Evolutionary conservation across 2,113 vertebrate species (phyloP).

Genomic region (Daphoenositta chrysoptera): DNA sequence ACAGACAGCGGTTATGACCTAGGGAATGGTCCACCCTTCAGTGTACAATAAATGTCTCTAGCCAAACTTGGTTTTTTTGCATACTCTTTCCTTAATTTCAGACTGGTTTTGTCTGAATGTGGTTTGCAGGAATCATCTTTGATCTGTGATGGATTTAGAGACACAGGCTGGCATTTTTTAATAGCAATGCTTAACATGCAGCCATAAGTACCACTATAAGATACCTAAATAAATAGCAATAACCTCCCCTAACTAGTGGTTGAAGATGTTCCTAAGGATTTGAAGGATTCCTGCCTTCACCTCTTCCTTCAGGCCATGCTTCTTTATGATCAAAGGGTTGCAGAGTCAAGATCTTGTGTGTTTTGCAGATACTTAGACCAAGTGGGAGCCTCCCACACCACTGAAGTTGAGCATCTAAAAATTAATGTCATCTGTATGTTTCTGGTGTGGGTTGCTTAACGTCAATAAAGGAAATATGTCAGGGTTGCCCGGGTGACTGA

Average conservation of each 20-base stretch:
- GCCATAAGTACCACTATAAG: neutral
- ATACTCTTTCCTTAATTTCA: neutral
- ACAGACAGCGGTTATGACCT: neutral
- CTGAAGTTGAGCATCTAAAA: neutral
- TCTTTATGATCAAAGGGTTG: neutral
- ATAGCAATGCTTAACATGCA: neutral
- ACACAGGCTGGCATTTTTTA: neutral
- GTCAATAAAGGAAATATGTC: neutral
- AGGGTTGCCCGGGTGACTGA: slow-evolving; percentile 19
- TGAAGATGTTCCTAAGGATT: neutral
- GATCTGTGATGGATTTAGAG: neutral
- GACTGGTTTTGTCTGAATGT: neutral
- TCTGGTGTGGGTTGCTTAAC: slow-evolving; percentile 29
- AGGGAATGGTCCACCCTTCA: neutral
- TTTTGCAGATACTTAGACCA: neutral
- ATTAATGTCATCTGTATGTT: neutral
- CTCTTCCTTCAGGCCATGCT: neutral
- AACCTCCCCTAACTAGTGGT: neutral
- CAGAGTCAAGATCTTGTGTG: neutral
- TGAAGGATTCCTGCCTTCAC: neutral
- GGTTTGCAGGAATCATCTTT: neutral
- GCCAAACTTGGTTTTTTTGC: neutral
- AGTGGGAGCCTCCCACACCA: neutral
- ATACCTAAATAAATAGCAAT: neutral
- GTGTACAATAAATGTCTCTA: neutral